These are phyloP conservation scores for Atta colombica DNA, from an alignment of 1,140 invertebrate genomes.

Conservation along the genomic window DNA sequence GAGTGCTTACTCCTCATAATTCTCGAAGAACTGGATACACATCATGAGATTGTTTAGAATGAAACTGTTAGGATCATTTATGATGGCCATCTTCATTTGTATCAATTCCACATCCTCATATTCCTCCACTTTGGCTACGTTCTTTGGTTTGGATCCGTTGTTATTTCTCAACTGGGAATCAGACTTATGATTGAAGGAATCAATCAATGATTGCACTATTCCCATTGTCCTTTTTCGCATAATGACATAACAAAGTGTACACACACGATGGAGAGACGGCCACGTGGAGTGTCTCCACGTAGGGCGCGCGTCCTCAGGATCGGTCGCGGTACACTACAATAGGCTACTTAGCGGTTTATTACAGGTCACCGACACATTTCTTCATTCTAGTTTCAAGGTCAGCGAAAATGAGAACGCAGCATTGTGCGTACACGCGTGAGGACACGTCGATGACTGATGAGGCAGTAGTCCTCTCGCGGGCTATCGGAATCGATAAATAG, in stretches of 20 bases:
- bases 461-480: constrained; percentile 54
- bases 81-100: constrained; percentile 88
- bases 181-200: constrained; percentile 58
- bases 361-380: not conserved
- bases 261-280: constrained; percentile 9
- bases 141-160: not conserved
- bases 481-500: constrained; percentile 77
- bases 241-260: constrained; percentile 38
- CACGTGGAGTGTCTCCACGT: constrained; percentile 38
- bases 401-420: constrained; percentile 11
- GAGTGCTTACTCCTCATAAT: constrained; percentile 90
- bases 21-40: constrained; percentile 92
- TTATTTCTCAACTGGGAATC: not conserved
- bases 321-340: not conserved
- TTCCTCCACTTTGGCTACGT: constrained; percentile 56
- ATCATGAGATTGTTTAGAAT: constrained; percentile 92
- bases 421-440: constrained; percentile 48
- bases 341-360: not conserved
- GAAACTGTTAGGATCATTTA: constrained; percentile 89
- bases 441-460: constrained; percentile 22
- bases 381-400: constrained; percentile 25
- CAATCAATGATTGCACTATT: constrained; percentile 71
- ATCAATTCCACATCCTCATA: constrained; percentile 77
- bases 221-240: constrained; percentile 80
- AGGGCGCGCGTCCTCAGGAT: constrained; percentile 14